Conservation (phyloP, 1,140 invertebrate genomes). For the Lasaia peninsularis region DNA sequence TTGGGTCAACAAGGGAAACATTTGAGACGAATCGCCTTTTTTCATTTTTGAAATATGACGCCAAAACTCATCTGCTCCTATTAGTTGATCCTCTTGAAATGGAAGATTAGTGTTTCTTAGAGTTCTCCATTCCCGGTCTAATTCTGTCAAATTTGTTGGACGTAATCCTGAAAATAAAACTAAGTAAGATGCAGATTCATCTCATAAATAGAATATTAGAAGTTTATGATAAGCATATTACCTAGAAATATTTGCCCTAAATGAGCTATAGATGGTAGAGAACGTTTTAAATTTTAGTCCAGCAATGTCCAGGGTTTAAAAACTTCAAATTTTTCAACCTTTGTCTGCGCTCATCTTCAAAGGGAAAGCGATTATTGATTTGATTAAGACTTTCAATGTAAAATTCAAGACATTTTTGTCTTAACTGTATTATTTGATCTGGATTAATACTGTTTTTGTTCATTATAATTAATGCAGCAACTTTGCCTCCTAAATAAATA, state of each 20-base stretch:
- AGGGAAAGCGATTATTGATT: slow-evolving; percentile 17
- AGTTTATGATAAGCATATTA: slow-evolving; percentile 17
- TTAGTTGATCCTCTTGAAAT: slow-evolving; percentile 15
- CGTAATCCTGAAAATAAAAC: slow-evolving; percentile 21
- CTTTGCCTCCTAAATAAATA: slow-evolving; percentile 25
- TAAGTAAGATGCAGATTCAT: slow-evolving; percentile 12
- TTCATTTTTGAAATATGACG: slow-evolving; percentile 22
- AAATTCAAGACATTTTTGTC: slow-evolving; percentile 20
- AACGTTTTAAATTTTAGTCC: slow-evolving; percentile 16
- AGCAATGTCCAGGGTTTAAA: slow-evolving; percentile 19
- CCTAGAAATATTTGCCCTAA: slow-evolving; percentile 18
- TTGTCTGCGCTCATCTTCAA: slow-evolving; percentile 16
- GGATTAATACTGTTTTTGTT: slow-evolving; percentile 16
- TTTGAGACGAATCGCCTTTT: slow-evolving; percentile 21
- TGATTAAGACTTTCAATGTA: slow-evolving; percentile 19
- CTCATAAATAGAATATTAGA: slow-evolving; percentile 11
- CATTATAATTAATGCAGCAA: slow-evolving; percentile 17
- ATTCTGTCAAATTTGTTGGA: slow-evolving; percentile 24
- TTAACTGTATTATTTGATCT: slow-evolving; percentile 17
- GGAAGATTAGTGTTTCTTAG: slow-evolving; percentile 20
- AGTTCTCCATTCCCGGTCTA: slow-evolving; percentile 21
- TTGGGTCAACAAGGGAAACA: slow-evolving; percentile 21
- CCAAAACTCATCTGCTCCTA: slow-evolving; percentile 22
- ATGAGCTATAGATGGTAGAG: slow-evolving; percentile 9
- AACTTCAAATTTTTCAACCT: slow-evolving; percentile 17